Conservation (phyloP, 2,113 vertebrate genomes). For the Oenanthe melanoleuca region DNA sequence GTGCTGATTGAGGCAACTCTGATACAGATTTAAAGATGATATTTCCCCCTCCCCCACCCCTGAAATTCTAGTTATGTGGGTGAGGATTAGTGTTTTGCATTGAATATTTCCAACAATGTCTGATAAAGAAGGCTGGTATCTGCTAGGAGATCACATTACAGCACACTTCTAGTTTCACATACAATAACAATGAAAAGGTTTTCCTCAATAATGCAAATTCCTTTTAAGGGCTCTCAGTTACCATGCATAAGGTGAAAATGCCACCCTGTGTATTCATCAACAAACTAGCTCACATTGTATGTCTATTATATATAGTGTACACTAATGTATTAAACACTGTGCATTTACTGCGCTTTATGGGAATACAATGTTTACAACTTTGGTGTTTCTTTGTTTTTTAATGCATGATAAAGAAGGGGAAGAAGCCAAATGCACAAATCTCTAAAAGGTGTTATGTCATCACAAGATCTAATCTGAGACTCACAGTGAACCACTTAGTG, state of each 20-base stretch:
- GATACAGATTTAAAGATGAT: neutral
- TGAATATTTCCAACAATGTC: neutral
- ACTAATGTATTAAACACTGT: neutral
- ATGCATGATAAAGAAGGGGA: neutral
- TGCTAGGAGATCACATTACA: neutral
- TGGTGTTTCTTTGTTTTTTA: neutral
- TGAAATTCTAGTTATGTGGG: neutral
- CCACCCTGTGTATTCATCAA: neutral
- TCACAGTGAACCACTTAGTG: neutral
- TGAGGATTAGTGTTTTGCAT: neutral
- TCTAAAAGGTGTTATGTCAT: neutral
- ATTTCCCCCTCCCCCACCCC: neutral
- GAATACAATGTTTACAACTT: neutral
- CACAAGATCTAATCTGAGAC: neutral
- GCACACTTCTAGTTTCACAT: neutral
- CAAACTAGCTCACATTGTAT: neutral
- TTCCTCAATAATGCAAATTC: neutral
- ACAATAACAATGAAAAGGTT: neutral
- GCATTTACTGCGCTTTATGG: neutral
- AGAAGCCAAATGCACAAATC: neutral
- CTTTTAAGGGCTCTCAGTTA: neutral
- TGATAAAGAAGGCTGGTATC: neutral
- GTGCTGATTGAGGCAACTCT: neutral
- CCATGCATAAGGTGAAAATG: neutral
- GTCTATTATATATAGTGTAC: neutral